These are phyloP conservation scores for Carassius gibelio DNA, from an alignment of 2,113 vertebrate species.

Conservation along the genomic window DNA sequence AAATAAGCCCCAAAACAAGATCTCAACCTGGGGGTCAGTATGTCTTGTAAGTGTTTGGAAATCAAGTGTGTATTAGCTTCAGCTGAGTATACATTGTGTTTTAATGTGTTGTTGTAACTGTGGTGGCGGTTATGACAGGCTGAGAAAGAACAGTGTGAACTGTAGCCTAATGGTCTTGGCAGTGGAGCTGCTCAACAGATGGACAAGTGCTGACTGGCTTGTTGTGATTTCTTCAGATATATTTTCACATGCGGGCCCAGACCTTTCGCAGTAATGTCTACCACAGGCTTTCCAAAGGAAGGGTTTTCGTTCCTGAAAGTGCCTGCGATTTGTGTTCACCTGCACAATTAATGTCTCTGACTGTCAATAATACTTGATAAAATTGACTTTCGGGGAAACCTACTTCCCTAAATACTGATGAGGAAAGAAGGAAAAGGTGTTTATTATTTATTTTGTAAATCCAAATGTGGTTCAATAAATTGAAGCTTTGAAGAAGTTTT, in stretches of 20 bases:
- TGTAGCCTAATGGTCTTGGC: constrained; percentile 58
- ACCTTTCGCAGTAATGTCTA: constrained; percentile 41
- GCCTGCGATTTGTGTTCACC: constrained; percentile 15
- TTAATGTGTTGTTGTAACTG: constrained; percentile 47
- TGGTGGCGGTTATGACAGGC: constrained; percentile 56
- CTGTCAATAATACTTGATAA: not conserved
- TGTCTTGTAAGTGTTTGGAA: constrained; percentile 29
- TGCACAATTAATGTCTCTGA: not conserved
- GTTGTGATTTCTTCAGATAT: constrained; percentile 54
- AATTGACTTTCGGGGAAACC: not conserved
- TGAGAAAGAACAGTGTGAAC: constrained; percentile 64
- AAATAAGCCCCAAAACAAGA: constrained; percentile 15
- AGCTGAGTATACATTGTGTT: constrained; percentile 51
- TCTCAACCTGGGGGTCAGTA: constrained; percentile 36
- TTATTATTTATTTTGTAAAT: not conserved
- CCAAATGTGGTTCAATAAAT: not conserved
- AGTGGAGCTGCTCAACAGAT: constrained; percentile 55
- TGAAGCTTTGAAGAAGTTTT: not conserved
- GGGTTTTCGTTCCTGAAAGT: constrained; percentile 46
- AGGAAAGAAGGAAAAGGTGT: not conserved
- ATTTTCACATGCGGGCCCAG: constrained; percentile 48
- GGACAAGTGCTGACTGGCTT: constrained; percentile 55
- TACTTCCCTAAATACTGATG: not conserved
- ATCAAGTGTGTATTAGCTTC: constrained; percentile 29
- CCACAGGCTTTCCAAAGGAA: constrained; percentile 38